Percentiles rank a stretch among this genome's conserved stretches.
These are phyloP conservation scores for Octomys mimax DNA, from an alignment of 2,797 vertebrate species.

Conservation along the genomic window DNA sequence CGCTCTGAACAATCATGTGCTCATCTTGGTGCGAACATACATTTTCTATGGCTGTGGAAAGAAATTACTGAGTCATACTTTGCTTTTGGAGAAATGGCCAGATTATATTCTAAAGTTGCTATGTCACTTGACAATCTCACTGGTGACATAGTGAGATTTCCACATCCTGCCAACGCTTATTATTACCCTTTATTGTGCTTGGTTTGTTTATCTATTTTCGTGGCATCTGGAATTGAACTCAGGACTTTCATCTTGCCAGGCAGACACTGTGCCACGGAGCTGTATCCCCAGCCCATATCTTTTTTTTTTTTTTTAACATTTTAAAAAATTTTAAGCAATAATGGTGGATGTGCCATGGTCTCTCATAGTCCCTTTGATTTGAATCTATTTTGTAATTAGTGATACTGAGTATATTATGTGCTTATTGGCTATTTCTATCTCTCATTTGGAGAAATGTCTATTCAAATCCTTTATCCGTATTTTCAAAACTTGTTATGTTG, in stretches of 20 bases:
- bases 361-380: not conserved
- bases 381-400: not conserved
- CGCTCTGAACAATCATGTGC: not conserved
- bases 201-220: too few species aligned
- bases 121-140: not conserved
- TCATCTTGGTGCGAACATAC: not conserved
- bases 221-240: too few species aligned
- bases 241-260: too few species aligned
- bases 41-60: not conserved
- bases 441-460: not conserved
- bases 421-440: not conserved
- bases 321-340: not conserved
- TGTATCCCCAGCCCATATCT: too few species aligned
- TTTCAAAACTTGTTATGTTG: conserved; percentile 26
- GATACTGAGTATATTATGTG: not conserved
- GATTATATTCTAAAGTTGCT: not conserved
- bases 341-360: not conserved
- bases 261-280: too few species aligned
- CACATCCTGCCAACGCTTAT: not conserved
- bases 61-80: not conserved
- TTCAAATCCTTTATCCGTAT: not conserved
- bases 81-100: not conserved
- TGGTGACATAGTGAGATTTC: not conserved
- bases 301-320: not conserved
- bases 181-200: not conserved